Conservation (phyloP, 37 sponge, comb jelly and placozoan genomes). For the Beroe forskalii region DNA sequence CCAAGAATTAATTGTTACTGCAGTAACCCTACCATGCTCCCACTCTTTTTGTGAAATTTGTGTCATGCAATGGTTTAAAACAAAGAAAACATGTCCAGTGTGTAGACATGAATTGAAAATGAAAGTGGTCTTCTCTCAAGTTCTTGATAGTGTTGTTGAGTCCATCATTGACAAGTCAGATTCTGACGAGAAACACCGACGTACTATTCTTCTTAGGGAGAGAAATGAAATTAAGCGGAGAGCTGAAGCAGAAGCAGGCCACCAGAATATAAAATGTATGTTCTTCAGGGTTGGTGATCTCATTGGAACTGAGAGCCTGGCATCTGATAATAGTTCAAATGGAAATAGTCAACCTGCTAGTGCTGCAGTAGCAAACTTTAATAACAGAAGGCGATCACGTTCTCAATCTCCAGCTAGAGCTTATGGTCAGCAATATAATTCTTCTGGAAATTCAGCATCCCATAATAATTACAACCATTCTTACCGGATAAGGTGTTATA, state of each 20-base stretch:
- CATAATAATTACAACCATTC: not conserved
- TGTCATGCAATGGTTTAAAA: not conserved
- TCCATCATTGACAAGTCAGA: not conserved
- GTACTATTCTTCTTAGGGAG: not conserved
- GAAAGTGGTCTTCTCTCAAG: not conserved
- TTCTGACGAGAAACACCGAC: not conserved
- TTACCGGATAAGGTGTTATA: not conserved
- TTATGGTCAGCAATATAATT: no score
- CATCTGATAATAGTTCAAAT: not conserved
- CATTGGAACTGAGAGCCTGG: not conserved
- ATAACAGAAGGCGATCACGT: not conserved
- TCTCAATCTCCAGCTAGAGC: not conserved
- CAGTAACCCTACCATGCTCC: not conserved
- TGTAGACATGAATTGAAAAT: not conserved
- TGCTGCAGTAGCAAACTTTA: not conserved
- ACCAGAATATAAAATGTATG: not conserved
- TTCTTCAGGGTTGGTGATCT: not conserved
- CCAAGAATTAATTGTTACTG: not conserved
- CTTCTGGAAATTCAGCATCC: not conserved
- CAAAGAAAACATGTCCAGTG: not conserved
- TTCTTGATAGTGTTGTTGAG: not conserved
- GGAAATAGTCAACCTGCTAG: not conserved
- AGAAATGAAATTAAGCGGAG: not conserved
- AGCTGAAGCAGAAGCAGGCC: not conserved
- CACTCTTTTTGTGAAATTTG: not conserved